Percentiles rank a stretch among this genome's conserved stretches.
phyloP scores from a whole-genome alignment of 2,797 vertebrate species.

The Xerus rutilus region DNA sequence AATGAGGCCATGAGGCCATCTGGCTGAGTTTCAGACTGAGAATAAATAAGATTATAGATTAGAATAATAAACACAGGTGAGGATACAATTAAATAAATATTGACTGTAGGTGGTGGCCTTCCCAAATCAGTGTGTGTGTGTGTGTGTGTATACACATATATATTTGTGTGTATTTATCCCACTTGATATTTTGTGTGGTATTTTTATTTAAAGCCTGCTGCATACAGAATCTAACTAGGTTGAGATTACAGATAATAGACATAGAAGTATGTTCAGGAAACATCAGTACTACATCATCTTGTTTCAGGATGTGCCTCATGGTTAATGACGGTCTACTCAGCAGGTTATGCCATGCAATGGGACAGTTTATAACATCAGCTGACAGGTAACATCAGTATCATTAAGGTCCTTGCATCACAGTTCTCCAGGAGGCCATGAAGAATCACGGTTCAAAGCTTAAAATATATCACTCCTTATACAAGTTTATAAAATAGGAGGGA shows the following conservation, averaged over 20 bases:
- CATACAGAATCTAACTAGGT: background rate
- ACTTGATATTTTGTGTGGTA: conserved; percentile 34
- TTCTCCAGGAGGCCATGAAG: conserved; percentile 58
- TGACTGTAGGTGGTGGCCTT: background rate
- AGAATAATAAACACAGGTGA: background rate
- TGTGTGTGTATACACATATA: background rate
- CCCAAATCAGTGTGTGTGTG: background rate
- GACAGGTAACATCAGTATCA: conserved; percentile 71
- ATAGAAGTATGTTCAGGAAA: conserved; percentile 39
- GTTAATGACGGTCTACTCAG: conserved; percentile 66
- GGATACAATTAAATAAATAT: background rate
- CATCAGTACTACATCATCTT: background rate
- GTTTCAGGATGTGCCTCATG: conserved; percentile 33
- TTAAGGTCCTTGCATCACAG: background rate
- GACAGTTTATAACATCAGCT: conserved; percentile 58
- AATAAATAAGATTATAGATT: background rate
- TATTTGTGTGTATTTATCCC: background rate
- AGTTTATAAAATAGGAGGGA: conserved; percentile 61
- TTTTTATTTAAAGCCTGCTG: conserved; percentile 47
- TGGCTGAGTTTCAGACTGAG: background rate
- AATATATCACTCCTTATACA: conserved; percentile 55
- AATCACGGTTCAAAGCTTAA: conserved; percentile 37
- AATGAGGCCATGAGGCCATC: background rate
- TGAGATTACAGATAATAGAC: conserved; percentile 26
- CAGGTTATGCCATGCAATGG: conserved; percentile 46